A percentile compares a stretch with the other conserved stretches of the same genome.
Evolutionary conservation across 1,140 invertebrate species (phyloP).

Genomic region (Zaprionus nigranus): DNA sequence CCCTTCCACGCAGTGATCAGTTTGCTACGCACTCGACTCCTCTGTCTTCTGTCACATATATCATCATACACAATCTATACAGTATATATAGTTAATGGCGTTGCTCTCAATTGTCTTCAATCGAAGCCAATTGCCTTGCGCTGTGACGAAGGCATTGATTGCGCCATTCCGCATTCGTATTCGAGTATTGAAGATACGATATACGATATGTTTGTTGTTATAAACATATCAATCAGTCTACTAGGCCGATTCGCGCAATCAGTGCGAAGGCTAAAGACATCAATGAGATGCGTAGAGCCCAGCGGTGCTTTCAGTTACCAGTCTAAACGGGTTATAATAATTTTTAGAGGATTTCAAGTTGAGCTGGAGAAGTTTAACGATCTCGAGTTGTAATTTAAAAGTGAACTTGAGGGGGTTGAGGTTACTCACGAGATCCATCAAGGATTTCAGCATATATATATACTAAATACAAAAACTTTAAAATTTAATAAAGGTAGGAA

Average conservation of each 20-base stretch:
- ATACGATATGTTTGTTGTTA: conserved; percentile 4
- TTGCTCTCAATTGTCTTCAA: conserved; percentile 73
- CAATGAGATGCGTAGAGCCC: conserved; percentile 7
- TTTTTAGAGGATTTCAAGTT: not conserved
- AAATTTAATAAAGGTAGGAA: not conserved
- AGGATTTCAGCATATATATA: not conserved
- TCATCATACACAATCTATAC: conserved; percentile 7
- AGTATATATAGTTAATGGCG: conserved; percentile 53
- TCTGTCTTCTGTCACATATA: conserved; percentile 22
- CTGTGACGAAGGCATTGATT: conserved; percentile 78
- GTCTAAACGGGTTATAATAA: conserved; percentile 8
- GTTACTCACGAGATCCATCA: not conserved
- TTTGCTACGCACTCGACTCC: conserved; percentile 9
- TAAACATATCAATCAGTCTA: conserved; percentile 37
- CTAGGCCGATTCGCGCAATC: conserved; percentile 41
- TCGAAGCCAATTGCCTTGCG: conserved; percentile 74
- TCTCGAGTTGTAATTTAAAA: not conserved
- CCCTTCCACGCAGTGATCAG: not conserved
- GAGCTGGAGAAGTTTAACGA: not conserved
- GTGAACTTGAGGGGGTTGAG: not conserved
- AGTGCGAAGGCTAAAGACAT: conserved; percentile 38
- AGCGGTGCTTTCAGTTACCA: not conserved
- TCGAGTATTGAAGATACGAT: not conserved
- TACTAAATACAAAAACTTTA: no score
- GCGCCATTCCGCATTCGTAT: conserved; percentile 20